Conservation (phyloP, 1,140 invertebrate genomes). For the Drosophila obscura region DNA sequence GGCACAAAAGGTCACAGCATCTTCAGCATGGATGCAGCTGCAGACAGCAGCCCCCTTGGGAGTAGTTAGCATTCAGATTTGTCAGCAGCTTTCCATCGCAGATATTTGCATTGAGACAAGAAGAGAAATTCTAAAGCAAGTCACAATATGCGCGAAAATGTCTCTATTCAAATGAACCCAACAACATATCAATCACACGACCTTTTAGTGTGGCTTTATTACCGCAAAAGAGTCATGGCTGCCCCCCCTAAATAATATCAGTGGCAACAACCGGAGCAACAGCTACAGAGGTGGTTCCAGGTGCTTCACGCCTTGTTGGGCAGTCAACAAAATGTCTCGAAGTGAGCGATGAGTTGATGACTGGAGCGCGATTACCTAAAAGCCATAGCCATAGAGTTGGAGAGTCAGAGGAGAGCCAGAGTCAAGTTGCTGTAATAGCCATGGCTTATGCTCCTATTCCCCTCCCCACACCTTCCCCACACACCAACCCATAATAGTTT, state of each 20-base stretch:
- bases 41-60: constrained; percentile 31
- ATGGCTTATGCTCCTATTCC: constrained; percentile 38
- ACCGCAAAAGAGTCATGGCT: constrained; percentile 39
- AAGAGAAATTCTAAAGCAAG: constrained; percentile 23
- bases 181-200: constrained; percentile 34
- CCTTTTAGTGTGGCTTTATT: constrained; percentile 26
- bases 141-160: constrained; percentile 14
- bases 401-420: too few relatives aligned
- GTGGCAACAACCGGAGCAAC: constrained; percentile 46
- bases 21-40: constrained; percentile 39
- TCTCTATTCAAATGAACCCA: constrained; percentile 19
- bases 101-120: constrained; percentile 34
- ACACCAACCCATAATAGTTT: constrained; percentile 59
- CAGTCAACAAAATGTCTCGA: constrained; percentile 41
- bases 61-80: constrained; percentile 72
- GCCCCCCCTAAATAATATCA: constrained; percentile 15
- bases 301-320: constrained; percentile 79
- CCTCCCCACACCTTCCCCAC: not conserved
- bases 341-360: constrained; percentile 27
- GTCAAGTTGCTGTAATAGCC: constrained; percentile 62
- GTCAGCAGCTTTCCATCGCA: constrained; percentile 49
- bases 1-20: constrained; percentile 63
- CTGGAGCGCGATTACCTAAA: constrained; percentile 60
- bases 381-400: constrained; percentile 41
- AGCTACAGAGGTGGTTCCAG: constrained; percentile 39